Evolutionary conservation across 2,113 vertebrate genomes (phyloP).

Genomic region (Phalacrocorax brasilianus): DNA sequence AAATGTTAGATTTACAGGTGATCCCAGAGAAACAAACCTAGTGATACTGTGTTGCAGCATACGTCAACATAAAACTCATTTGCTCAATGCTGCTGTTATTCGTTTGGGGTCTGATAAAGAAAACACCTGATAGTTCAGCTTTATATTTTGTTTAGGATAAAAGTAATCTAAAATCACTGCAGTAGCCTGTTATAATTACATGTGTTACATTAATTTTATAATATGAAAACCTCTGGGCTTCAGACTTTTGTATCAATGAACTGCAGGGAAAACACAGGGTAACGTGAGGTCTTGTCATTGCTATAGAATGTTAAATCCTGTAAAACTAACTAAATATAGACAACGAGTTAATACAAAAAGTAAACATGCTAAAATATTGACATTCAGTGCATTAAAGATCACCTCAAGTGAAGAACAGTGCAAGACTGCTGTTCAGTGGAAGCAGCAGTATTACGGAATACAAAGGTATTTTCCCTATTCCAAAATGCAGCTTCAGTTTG

Average conservation of each 20-base stretch:
- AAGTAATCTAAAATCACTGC: constrained; percentile 59
- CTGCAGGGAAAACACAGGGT: constrained; percentile 23
- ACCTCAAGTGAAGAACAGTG: background rate
- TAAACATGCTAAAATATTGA: background rate
- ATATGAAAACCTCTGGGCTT: constrained; percentile 46
- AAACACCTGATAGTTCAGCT: constrained; percentile 21
- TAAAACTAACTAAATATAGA: background rate
- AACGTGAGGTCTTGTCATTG: background rate
- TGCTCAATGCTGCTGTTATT: constrained; percentile 14
- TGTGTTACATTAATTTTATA: constrained; percentile 63
- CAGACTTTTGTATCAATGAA: constrained; percentile 37
- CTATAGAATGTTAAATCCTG: background rate
- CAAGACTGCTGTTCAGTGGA: background rate
- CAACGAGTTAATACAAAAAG: background rate
- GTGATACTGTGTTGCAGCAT: constrained; percentile 18
- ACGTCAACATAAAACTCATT: constrained; percentile 21
- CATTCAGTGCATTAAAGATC: background rate
- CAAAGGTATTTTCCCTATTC: background rate
- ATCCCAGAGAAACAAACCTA: constrained; percentile 37
- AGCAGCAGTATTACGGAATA: background rate
- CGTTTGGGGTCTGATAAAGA: constrained; percentile 46
- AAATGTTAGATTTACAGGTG: constrained; percentile 58
- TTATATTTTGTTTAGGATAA: constrained; percentile 53
- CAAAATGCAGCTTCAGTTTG: background rate
- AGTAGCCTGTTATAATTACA: constrained; percentile 35